These are phyloP conservation scores for Pao palembangensis DNA, from an alignment of 2,113 vertebrate species.

Conservation along the genomic window DNA sequence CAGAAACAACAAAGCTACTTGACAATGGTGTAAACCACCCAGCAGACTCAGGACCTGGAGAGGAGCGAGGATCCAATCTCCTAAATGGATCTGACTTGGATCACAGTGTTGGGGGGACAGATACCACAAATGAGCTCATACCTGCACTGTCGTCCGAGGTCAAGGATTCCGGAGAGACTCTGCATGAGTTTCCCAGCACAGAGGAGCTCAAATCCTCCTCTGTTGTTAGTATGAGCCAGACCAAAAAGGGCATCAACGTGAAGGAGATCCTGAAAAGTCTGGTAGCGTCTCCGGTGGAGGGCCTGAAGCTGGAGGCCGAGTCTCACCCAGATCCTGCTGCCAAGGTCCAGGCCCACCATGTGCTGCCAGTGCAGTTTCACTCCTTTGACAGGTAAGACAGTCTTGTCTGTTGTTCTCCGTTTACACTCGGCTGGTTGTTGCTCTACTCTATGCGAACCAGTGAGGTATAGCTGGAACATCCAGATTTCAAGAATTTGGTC, in stretches of 20 bases:
- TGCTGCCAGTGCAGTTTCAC: slow-evolving; percentile 94
- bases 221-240: slow-evolving; percentile 85
- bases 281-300: slow-evolving; percentile 87
- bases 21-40: slow-evolving; percentile 80
- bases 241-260: slow-evolving; percentile 90
- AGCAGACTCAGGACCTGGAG: slow-evolving; percentile 87
- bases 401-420: too few relatives aligned
- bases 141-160: slow-evolving; percentile 86
- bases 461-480: too few relatives aligned
- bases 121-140: slow-evolving; percentile 83
- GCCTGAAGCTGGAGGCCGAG: slow-evolving; percentile 82
- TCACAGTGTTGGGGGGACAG: slow-evolving; percentile 68
- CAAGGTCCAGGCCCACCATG: slow-evolving; percentile 84
- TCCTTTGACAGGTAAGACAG: slow-evolving; percentile 93
- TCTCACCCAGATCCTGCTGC: slow-evolving; percentile 84
- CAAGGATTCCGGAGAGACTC: slow-evolving; percentile 85
- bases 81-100: slow-evolving; percentile 86
- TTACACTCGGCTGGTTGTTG: too few relatives aligned
- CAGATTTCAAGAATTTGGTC: too few relatives aligned
- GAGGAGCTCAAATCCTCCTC: slow-evolving; percentile 82
- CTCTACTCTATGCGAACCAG: too few relatives aligned
- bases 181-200: slow-evolving; percentile 74
- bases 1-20: slow-evolving; percentile 80
- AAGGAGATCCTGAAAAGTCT: slow-evolving; percentile 95
- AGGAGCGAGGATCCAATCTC: slow-evolving; percentile 81